phyloP scores from a whole-genome alignment of 1,140 invertebrate genomes.

The Tetragnatha versicolor region DNA sequence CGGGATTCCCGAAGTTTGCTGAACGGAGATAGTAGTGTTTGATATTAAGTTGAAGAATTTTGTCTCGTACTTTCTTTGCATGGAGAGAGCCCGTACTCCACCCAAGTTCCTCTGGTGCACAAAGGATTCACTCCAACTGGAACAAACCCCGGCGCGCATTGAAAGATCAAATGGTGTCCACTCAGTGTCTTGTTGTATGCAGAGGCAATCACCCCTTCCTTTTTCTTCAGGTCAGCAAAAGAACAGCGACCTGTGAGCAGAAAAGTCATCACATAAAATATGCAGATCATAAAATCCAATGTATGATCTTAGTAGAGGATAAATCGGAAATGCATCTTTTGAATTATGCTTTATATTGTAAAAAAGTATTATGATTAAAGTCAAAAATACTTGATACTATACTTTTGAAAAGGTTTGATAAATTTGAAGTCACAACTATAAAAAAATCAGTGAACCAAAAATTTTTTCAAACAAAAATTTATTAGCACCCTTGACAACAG shows the following conservation, averaged over 20 bases:
- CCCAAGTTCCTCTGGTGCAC: not conserved
- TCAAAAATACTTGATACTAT: too few species aligned
- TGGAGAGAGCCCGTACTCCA: not conserved
- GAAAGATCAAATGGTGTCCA: not conserved
- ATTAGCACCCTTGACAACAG: too few species aligned
- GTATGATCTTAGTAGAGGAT: not conserved
- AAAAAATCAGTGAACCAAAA: too few species aligned
- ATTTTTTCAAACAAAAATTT: too few species aligned
- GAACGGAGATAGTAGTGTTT: not conserved
- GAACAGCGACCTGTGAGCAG: not conserved
- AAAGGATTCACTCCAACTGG: not conserved
- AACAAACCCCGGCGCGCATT: not conserved
- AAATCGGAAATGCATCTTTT: too few species aligned
- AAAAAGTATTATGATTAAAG: too few species aligned
- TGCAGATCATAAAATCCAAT: not conserved
- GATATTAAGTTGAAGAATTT: too few species aligned
- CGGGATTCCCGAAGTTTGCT: not conserved
- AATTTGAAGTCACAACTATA: too few species aligned
- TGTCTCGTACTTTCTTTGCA: conserved; percentile 1
- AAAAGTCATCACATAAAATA: not conserved
- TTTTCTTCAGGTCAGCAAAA: not conserved
- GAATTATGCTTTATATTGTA: too few species aligned
- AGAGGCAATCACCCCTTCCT: not conserved
- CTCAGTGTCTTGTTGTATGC: not conserved
- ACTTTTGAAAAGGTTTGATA: too few species aligned